Conservation (phyloP, 2,888 invertebrate species). For the Lottia scabra region DNA sequence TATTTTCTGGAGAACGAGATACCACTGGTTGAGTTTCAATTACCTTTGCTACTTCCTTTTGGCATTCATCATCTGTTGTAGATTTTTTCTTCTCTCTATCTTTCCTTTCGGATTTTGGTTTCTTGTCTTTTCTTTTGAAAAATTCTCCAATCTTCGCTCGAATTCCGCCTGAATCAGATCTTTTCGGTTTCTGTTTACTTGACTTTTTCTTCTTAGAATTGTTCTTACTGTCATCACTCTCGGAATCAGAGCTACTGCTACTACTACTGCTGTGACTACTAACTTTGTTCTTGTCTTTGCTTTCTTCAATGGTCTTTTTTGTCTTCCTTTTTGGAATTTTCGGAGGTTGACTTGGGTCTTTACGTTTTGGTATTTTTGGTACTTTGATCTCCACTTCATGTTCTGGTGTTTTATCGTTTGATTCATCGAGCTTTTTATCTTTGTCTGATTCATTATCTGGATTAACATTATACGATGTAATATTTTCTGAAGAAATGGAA, state of each 20-base stretch:
- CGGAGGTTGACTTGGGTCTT: no score
- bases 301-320: no score
- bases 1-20: background rate
- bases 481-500: background rate
- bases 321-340: no score
- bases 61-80: background rate
- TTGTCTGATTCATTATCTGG: background rate
- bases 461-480: background rate
- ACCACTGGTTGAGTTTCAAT: background rate
- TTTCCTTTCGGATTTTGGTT: background rate
- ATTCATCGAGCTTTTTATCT: background rate
- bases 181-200: background rate
- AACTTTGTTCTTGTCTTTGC: no score
- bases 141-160: background rate
- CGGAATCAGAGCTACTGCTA: background rate
- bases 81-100: conserved; percentile 6
- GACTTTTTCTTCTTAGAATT: background rate
- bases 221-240: background rate
- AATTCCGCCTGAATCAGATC: background rate
- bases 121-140: conserved; percentile 5
- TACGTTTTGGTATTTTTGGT: no score
- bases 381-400: background rate
- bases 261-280: background rate
- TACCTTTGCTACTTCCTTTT: background rate
- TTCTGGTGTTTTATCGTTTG: background rate